These are phyloP conservation scores for Dicyrtomina minuta DNA, from an alignment of 2,888 invertebrate species.

Conservation along the genomic window DNA sequence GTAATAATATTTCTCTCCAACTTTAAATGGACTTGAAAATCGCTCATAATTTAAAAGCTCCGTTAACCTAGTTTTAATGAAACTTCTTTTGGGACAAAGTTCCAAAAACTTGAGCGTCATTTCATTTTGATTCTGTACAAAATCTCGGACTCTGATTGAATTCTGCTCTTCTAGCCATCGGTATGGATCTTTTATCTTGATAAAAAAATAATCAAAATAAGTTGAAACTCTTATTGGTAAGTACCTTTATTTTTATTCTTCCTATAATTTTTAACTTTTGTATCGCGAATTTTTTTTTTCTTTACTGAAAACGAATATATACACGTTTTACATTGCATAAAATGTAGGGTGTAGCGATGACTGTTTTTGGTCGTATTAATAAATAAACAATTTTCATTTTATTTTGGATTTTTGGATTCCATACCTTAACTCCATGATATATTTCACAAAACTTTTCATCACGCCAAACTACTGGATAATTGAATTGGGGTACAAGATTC, in stretches of 20 bases:
- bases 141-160: constrained; percentile 41
- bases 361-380: too few relatives aligned
- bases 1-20: constrained; percentile 39
- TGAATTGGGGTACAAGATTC: too few relatives aligned
- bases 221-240: too few relatives aligned
- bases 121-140: constrained; percentile 47
- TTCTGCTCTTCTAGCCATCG: constrained; percentile 49
- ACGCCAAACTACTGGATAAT: constrained; percentile 75
- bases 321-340: too few relatives aligned
- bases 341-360: too few relatives aligned
- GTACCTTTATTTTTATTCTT: too few relatives aligned
- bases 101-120: constrained; percentile 40
- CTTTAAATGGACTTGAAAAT: constrained; percentile 36
- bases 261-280: too few relatives aligned
- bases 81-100: constrained; percentile 36
- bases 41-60: constrained; percentile 42
- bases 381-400: too few relatives aligned
- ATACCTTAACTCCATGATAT: constrained; percentile 79
- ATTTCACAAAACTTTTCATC: constrained; percentile 77
- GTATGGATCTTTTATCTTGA: constrained; percentile 42
- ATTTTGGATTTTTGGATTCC: too few relatives aligned
- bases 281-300: neutral
- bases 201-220: neutral
- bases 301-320: neutral
- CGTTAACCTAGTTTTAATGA: constrained; percentile 37